Evolutionary conservation across 2,888 invertebrate species (phyloP), one percentile per base, ranked within the genome.

Genomic region (Acanthosepion lycidas): DNA sequence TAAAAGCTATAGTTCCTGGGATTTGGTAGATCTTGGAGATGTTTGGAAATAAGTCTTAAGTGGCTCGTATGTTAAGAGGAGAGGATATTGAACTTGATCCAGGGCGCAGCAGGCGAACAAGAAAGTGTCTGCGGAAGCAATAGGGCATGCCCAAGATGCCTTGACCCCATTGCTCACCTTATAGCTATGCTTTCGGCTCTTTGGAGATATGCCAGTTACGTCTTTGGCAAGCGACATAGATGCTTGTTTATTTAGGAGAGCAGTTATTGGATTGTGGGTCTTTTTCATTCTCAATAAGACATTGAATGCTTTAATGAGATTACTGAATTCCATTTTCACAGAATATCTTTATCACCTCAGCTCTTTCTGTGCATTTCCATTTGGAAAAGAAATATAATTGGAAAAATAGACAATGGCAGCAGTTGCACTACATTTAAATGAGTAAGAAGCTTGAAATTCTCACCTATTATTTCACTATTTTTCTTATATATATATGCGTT

Each of bases 21-120:
- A 15, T 78, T 78, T n/a, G n/a, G 78, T n/a, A 78, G 78, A 78
- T 78, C 78, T 78, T 78, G 33, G 78, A 12, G 78, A 78, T 78
- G 33, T 78, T 78, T 78, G 78, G 78, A 78, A 78, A 78, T 12
- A n/a, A 12, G n/a, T 78, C 12, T 78, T 78, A 78, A 78, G 78
- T 78, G 78, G n/a, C 78, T 78, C 78, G 12, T 78, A n/a, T 78
- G 78, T 78, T 78, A 33, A 78, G 78, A 78, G 78, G 78, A 33
- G 78, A 78, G n/a, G 78, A 78, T 78, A 78, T 78, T 78, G 78
- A 78, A 78, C 78, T 78, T 78, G 78, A 78, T 78, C 78, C 78
- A 33, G 78, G n/a, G 78, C n/a, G 20, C 78, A 78, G 78, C n/a
- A n/a, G 78, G n/a, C n/a, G 18, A 78, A 78, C 18, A 33, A 78